A percentile compares a stretch with the other conserved stretches of the same genome.
Conservation (phyloP, 2,797 vertebrate species). For the Poeciliopsis presidionis region DNA sequence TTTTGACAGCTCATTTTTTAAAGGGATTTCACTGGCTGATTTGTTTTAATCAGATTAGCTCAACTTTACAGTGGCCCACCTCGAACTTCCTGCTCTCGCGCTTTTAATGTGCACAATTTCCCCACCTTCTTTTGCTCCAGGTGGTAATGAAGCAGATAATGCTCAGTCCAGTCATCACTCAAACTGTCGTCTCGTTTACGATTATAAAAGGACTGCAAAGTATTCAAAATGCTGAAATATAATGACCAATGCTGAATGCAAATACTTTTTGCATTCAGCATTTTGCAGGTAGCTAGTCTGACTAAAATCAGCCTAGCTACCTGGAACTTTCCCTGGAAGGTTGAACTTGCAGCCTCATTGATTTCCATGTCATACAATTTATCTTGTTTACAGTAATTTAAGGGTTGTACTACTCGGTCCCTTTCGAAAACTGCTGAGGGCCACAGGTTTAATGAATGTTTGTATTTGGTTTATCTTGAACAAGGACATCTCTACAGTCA, state of each 20-base stretch:
- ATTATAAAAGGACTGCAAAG: slow-evolving; percentile 11
- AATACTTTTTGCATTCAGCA: slow-evolving; percentile 11
- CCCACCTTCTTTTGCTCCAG: slow-evolving; percentile 27
- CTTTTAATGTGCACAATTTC: slow-evolving; percentile 34
- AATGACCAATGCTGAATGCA: slow-evolving; percentile 18
- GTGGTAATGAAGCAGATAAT: slow-evolving; percentile 35
- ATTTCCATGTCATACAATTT: slow-evolving; percentile 62
- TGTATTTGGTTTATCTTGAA: slow-evolving; percentile 49
- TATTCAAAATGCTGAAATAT: slow-evolving; percentile 11
- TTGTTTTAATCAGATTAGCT: slow-evolving; percentile 64
- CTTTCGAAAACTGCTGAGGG: slow-evolving; percentile 59
- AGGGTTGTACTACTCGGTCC: slow-evolving; percentile 52
- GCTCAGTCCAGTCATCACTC: slow-evolving; percentile 33
- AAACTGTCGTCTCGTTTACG: slow-evolving; percentile 37
- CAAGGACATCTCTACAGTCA: slow-evolving; percentile 65
- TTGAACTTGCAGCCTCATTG: slow-evolving; percentile 66
- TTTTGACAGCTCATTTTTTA: slow-evolving; percentile 57
- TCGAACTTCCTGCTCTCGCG: slow-evolving; percentile 33
- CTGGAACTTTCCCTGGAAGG: slow-evolving; percentile 29
- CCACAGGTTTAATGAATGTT: slow-evolving; percentile 51
- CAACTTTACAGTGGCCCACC: slow-evolving; percentile 50
- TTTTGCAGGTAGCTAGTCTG: slow-evolving; percentile 3
- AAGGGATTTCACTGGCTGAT: slow-evolving; percentile 54
- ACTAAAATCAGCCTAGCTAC: slow-evolving; percentile 24
- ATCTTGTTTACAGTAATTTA: slow-evolving; percentile 65